Evolutionary conservation across 92 coral and sea anemone genomes (phyloP).

Genomic region (Phenganax marumi): DNA sequence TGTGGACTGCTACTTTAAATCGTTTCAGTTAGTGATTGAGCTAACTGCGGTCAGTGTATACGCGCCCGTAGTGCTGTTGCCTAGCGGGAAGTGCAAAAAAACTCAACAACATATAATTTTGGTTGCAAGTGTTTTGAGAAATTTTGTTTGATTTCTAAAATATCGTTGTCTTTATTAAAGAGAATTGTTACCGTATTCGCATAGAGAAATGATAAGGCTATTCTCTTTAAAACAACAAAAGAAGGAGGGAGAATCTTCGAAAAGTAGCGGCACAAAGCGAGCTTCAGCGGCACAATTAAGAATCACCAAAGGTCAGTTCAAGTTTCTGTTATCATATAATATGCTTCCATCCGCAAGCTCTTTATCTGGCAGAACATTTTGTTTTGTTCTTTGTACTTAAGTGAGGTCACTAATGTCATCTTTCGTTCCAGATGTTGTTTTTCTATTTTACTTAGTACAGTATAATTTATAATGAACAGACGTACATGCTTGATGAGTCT

Average conservation of each 20-base stretch:
- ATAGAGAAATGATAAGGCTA: slow-evolving; percentile 90
- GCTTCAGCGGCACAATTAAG: slow-evolving; percentile 99
- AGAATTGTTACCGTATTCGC: slow-evolving; percentile 31
- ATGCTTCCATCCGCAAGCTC: slow-evolving; percentile 2
- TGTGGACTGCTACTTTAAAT: too few species aligned
- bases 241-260: slow-evolving; percentile 97
- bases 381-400: background rate
- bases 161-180: background rate
- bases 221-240: slow-evolving; percentile 95
- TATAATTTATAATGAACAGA: background rate
- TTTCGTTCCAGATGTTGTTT: background rate
- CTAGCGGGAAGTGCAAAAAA: slow-evolving; percentile 48
- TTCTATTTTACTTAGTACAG: background rate
- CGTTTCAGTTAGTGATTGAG: background rate
- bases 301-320: slow-evolving; percentile 88
- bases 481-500: background rate
- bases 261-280: slow-evolving; percentile 80
- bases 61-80: slow-evolving; percentile 39
- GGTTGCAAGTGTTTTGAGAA: slow-evolving; percentile 34
- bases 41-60: background rate
- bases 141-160: slow-evolving; percentile 31
- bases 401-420: too few species aligned
- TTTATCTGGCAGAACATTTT: too few species aligned
- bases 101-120: slow-evolving; percentile 41
- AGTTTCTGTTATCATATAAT: background rate